Percentiles rank a stretch among this genome's conserved stretches.
These are phyloP conservation scores for Danio choprae DNA, from an alignment of 2,797 vertebrate genomes.

Conservation along the genomic window DNA sequence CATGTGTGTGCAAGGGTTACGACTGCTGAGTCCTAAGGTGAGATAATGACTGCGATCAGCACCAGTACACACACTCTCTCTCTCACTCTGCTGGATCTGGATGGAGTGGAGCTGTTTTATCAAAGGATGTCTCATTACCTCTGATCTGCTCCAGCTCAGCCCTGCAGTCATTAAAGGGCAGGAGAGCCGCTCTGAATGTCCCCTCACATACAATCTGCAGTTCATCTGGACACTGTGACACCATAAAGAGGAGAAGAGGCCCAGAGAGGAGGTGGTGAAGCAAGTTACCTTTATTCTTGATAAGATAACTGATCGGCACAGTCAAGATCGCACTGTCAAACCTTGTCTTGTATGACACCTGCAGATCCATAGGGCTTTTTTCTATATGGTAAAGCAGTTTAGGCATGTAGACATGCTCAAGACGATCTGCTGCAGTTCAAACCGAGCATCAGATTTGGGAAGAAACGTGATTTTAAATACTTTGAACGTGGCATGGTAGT, in stretches of 20 bases:
- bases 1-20: conserved; percentile 55
- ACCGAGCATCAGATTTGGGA: too few relatives aligned
- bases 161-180: conserved; percentile 43
- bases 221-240: background rate
- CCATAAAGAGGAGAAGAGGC: background rate
- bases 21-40: conserved; percentile 41
- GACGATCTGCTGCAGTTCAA: too few relatives aligned
- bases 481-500: too few relatives aligned
- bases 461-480: too few relatives aligned
- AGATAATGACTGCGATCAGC: conserved; percentile 53
- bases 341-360: conserved; percentile 13
- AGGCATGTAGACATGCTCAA: too few relatives aligned
- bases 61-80: conserved; percentile 29
- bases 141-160: conserved; percentile 52
- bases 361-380: conserved; percentile 1
- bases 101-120: conserved; percentile 52
- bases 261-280: background rate
- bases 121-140: conserved; percentile 53
- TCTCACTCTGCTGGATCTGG: conserved; percentile 6
- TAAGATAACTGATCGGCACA: background rate
- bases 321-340: background rate
- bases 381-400: background rate
- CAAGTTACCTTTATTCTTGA: conserved; percentile 4
- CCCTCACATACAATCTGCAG: background rate
- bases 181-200: conserved; percentile 29